Evolutionary conservation across 30 jellyfish, hydroid and myxozoan genomes (phyloP).

Genomic region (Pelagia noctiluca): DNA sequence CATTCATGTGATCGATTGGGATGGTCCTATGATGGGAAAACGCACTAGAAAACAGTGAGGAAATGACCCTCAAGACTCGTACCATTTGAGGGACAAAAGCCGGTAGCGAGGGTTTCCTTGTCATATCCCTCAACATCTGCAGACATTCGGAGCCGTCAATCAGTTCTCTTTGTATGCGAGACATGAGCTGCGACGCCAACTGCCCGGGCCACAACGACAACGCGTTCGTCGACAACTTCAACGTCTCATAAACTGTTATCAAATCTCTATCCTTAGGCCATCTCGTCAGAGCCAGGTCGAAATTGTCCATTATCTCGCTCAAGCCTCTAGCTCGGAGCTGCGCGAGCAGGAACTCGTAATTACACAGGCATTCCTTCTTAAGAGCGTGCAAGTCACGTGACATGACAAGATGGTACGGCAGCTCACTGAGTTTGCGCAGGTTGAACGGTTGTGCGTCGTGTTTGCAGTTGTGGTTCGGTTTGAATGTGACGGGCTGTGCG

Average conservation of each 20-base stretch:
- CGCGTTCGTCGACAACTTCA: slow-evolving; percentile 71
- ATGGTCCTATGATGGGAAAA: no score
- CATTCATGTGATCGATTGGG: no score
- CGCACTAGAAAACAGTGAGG: no score
- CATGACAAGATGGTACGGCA: slow-evolving; percentile 66
- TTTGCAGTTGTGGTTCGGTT: slow-evolving; percentile 57
- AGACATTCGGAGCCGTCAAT: slow-evolving; percentile 35
- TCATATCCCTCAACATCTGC: slow-evolving; percentile 37
- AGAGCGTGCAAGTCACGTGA: slow-evolving; percentile 57
- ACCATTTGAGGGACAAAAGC: slow-evolving; percentile 66
- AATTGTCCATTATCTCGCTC: slow-evolving; percentile 51
- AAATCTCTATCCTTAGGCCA: slow-evolving; percentile 71
- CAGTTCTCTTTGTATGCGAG: slow-evolving; percentile 51
- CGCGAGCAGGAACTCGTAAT: slow-evolving; percentile 72
- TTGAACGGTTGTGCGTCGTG: slow-evolving; percentile 54
- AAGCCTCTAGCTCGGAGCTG: slow-evolving; percentile 69
- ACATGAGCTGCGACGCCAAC: slow-evolving; percentile 69
- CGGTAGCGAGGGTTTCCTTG: slow-evolving; percentile 63
- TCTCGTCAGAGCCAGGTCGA: slow-evolving; percentile 46
- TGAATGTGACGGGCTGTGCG: slow-evolving; percentile 51
- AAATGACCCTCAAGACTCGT: background rate
- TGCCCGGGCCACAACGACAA: slow-evolving; percentile 77
- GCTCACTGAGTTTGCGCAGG: slow-evolving; percentile 80
- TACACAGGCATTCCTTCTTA: slow-evolving; percentile 66
- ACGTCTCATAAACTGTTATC: slow-evolving; percentile 44